A percentile compares a stretch with the other conserved stretches of the same genome.
Evolutionary conservation across 2,888 invertebrate species (phyloP).

Genomic region (Timema podura): DNA sequence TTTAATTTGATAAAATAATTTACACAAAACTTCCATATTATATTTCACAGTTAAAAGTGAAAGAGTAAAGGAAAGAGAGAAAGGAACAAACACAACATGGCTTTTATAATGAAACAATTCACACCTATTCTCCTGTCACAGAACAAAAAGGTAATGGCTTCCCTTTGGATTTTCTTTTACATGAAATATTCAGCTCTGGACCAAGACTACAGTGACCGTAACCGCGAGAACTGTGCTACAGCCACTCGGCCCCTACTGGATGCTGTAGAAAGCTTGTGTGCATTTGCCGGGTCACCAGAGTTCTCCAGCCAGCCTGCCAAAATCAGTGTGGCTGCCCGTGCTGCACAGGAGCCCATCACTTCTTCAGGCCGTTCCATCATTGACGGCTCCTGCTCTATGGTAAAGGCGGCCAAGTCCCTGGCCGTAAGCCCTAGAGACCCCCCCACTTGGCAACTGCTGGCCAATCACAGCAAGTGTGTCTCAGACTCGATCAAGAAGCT

Average conservation of each 20-base stretch:
- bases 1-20: too few species aligned
- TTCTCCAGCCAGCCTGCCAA: constrained; percentile 90
- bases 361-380: constrained; percentile 70
- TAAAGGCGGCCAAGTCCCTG: constrained; percentile 83
- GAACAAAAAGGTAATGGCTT: too few species aligned
- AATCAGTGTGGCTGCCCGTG: constrained; percentile 78
- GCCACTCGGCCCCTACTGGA: constrained; percentile 83
- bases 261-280: constrained; percentile 87
- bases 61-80: too few species aligned
- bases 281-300: constrained; percentile 91
- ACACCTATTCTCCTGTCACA: too few species aligned
- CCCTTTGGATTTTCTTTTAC: neutral
- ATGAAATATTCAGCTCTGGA: constrained; percentile 52
- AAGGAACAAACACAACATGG: too few species aligned
- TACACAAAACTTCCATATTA: too few species aligned
- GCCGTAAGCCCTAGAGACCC: constrained; percentile 88
- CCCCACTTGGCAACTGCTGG: constrained; percentile 89
- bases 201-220: constrained; percentile 73
- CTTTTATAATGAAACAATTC: too few species aligned
- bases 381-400: constrained; percentile 85
- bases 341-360: constrained; percentile 83
- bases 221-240: constrained; percentile 65
- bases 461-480: constrained; percentile 90
- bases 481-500: constrained; percentile 95
- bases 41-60: too few species aligned